A percentile compares a stretch with the other conserved stretches of the same genome.
Conservation (phyloP, 2,888 invertebrate species). For the Orthosia gothica region DNA sequence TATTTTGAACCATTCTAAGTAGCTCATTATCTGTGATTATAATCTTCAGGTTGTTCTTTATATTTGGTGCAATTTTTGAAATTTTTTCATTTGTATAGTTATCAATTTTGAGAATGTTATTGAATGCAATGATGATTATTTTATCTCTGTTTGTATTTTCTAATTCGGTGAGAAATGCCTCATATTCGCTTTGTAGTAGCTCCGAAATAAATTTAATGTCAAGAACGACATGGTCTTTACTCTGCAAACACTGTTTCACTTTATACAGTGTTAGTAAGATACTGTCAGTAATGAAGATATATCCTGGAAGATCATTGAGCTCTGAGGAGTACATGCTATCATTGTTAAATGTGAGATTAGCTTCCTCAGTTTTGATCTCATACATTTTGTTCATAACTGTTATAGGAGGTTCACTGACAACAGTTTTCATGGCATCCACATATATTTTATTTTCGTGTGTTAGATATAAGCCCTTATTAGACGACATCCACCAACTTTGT, state of each 20-base stretch:
- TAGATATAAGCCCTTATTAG: neutral
- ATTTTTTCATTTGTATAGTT: neutral
- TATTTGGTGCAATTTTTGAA: neutral
- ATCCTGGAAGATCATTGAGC: neutral
- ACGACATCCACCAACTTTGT: conserved; percentile 9
- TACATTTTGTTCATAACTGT: conserved; percentile 18
- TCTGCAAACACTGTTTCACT: conserved; percentile 9
- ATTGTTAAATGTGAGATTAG: neutral
- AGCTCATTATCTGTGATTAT: neutral
- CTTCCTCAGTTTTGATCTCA: conserved; percentile 9
- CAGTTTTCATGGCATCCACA: neutral
- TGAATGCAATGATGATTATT: neutral
- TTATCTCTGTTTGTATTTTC: neutral
- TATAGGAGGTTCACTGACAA: conserved; percentile 2
- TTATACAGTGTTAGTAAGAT: conserved; percentile 2
- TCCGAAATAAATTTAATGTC: neutral
- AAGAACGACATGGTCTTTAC: neutral
- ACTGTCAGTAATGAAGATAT: conserved; percentile 8
- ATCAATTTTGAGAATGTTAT: neutral
- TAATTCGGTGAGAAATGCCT: conserved; percentile 7
- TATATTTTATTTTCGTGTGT: conserved; percentile 2
- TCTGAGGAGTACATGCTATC: neutral
- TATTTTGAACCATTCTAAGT: neutral
- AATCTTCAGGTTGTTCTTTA: neutral
- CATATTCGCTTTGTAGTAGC: neutral